Percentiles rank a stretch among this genome's conserved stretches.
Evolutionary conservation across 1,140 invertebrate species (phyloP).

Genomic region (Drosophila pandora): DNA sequence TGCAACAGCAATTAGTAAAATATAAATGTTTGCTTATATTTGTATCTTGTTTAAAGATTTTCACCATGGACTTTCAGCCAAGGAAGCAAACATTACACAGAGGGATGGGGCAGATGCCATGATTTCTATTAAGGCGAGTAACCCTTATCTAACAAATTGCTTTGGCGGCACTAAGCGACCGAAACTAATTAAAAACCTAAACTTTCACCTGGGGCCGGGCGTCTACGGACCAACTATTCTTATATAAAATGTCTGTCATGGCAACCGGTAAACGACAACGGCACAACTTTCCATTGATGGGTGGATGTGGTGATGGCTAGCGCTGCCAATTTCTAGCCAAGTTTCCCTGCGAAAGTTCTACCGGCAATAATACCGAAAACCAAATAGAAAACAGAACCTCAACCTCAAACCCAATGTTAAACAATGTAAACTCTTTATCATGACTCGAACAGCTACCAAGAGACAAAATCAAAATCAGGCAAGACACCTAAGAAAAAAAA

Average conservation of each 20-base stretch:
- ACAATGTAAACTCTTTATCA: constrained; percentile 59
- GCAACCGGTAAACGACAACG: constrained; percentile 30
- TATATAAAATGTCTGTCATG: constrained; percentile 45
- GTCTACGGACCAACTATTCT: constrained; percentile 38
- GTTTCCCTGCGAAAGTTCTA: constrained; percentile 42
- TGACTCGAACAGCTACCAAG: constrained; percentile 7
- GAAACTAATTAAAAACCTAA: constrained; percentile 58
- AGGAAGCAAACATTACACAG: constrained; percentile 9
- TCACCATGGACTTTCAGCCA: background rate
- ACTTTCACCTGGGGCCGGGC: constrained; percentile 43
- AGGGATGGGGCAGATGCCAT: background rate
- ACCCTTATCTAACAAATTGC: constrained; percentile 49
- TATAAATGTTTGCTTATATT: constrained; percentile 1
- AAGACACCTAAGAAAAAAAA: constrained; percentile 8
- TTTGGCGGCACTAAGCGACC: constrained; percentile 46
- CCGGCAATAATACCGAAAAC: constrained; percentile 49
- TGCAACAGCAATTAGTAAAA: constrained; percentile 12
- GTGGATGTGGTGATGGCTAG: constrained; percentile 9
- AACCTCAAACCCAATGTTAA: constrained; percentile 19
- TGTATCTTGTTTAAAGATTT: background rate
- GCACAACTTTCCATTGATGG: constrained; percentile 32
- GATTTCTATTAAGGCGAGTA: constrained; percentile 38
- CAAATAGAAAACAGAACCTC: constrained; percentile 30
- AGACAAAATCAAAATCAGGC: constrained; percentile 28
- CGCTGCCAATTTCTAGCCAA: constrained; percentile 44